Evolutionary conservation across 1,140 invertebrate species (phyloP).

Genomic region (Mesaphorura yosii): DNA sequence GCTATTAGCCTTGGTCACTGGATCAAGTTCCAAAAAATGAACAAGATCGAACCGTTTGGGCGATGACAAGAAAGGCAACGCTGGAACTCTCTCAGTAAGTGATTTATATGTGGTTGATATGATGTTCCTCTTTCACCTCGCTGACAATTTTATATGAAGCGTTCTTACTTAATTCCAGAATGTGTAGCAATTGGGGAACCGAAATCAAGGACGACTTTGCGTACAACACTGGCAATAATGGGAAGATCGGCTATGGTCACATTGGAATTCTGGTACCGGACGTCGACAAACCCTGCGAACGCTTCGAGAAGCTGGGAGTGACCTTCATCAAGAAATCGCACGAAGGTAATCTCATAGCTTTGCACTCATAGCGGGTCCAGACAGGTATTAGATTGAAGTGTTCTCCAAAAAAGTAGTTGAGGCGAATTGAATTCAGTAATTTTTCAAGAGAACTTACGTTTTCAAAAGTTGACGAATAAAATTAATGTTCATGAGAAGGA

Average conservation of each 20-base stretch:
- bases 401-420: slow-evolving; percentile 45
- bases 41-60: slow-evolving; percentile 57
- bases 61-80: slow-evolving; percentile 70
- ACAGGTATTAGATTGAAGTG: slow-evolving; percentile 95
- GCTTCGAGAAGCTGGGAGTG: slow-evolving; percentile 74
- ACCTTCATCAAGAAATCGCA: slow-evolving; percentile 80
- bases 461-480: no score
- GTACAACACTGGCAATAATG: slow-evolving; percentile 76
- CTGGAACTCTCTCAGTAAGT: slow-evolving; percentile 83
- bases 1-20: no score
- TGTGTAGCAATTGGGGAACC: slow-evolving; percentile 80
- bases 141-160: no score
- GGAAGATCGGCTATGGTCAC: slow-evolving; percentile 76
- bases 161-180: no score
- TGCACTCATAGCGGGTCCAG: slow-evolving; percentile 88
- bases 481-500: no score
- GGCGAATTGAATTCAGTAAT: no score
- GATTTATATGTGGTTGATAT: slow-evolving; percentile 27
- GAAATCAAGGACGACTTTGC: slow-evolving; percentile 63
- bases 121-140: no score
- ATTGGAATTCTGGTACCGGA: slow-evolving; percentile 71
- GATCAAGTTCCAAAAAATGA: slow-evolving; percentile 61
- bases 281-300: slow-evolving; percentile 69
- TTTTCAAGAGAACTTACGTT: no score
- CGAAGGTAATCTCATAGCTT: slow-evolving; percentile 85